Evolutionary conservation across 1,140 invertebrate species (phyloP), one percentile per base, ranked within the genome.

Genomic region (Yoshiicerus persimilis): DNA sequence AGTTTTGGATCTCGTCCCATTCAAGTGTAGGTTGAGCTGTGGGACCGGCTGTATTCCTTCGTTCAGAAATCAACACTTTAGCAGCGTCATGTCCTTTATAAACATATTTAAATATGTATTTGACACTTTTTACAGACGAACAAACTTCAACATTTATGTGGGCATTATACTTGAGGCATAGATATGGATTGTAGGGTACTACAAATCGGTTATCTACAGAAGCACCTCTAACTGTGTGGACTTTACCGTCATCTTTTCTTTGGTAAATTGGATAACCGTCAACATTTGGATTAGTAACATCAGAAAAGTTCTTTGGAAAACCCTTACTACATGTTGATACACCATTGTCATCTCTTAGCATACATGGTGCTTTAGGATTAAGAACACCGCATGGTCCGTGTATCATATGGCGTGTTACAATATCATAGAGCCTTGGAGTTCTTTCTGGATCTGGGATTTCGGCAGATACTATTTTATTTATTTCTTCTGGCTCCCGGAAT

Each of bases 111-210:
- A 89, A 93, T 90, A 93, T 91, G 89, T 94, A 94, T 91, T 94
- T 93, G 32, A 94, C 93, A 36, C 92, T 92, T 91, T 93, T 94
- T 47, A 94, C 92, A 10, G 93, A 93, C 91, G 92, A 92, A 91
- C 93, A 94, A 89, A 91, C 92, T 91, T 94, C 92, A 20, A 94
- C 92, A 89, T 94, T 94, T 41, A 93, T 92, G 89, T 94, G 93
- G 62, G 92, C 91, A 86, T 94, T 92, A 88, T 92, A 94, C 84
- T 91, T 93, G 91, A 93, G 92, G 5, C 90, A 92, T 11, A 94
- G 91, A 8, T 93, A 87, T 27, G 93, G 92, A 88, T 92, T 93
- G 92, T 94, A 94, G 86, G 93, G 94, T 36, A 94, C 93, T 86
- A 94, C 91, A 93, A 93, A 94, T 47, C 91, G 84, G 89, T 94